A percentile compares a stretch with the other conserved stretches of the same genome.
phyloP scores from a whole-genome alignment of 2,888 invertebrate species.

The Lamproptera curius region DNA sequence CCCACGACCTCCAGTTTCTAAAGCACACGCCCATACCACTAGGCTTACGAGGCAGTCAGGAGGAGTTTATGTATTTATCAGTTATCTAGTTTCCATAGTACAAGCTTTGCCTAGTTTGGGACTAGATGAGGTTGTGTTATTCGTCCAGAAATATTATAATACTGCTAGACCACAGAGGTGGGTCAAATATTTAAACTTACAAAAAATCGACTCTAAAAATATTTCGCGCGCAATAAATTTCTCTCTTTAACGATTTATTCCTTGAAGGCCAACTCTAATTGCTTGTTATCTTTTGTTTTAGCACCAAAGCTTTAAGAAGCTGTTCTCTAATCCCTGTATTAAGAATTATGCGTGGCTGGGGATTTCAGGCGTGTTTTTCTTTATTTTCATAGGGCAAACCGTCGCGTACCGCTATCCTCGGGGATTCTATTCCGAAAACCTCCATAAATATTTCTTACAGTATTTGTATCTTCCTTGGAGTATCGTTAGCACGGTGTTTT shows the following conservation, averaged over 20 bases:
- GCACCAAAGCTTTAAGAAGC: conserved; percentile 67
- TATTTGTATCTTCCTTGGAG: conserved; percentile 76
- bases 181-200: too few species aligned
- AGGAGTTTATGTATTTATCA: too few species aligned
- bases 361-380: conserved; percentile 70
- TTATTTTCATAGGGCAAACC: conserved; percentile 61
- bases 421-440: conserved; percentile 73
- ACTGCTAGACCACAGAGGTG: too few species aligned
- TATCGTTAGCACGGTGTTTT: conserved; percentile 71
- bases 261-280: conserved; percentile 46
- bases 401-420: conserved; percentile 55
- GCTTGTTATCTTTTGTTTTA: conserved; percentile 71
- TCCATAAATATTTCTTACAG: conserved; percentile 77
- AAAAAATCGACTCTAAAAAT: neutral
- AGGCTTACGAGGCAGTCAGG: too few species aligned
- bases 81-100: too few species aligned
- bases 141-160: too few species aligned
- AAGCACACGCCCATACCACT: too few species aligned
- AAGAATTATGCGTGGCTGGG: conserved; percentile 72
- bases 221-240: conserved; percentile 33
- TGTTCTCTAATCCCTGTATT: conserved; percentile 72
- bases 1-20: too few species aligned
- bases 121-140: too few species aligned
- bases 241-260: conserved; percentile 34
- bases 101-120: too few species aligned